Conservation (phyloP, 1,140 invertebrate species). For the Arion vulgaris region DNA sequence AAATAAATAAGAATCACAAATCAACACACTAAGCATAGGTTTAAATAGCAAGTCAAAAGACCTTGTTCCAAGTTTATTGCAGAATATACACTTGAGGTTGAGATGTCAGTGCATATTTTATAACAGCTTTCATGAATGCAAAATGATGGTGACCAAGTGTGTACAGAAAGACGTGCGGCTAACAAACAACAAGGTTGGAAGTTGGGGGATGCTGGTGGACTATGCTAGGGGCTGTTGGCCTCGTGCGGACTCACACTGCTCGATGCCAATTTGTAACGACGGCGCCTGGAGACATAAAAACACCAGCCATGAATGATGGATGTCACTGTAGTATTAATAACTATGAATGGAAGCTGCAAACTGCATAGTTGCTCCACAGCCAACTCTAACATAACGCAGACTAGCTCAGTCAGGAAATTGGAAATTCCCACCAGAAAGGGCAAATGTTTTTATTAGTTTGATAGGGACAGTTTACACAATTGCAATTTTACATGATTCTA, state of each 20-base stretch:
- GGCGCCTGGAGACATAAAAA: slow-evolving; percentile 62
- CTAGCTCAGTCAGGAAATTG: no score
- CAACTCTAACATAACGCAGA: no score
- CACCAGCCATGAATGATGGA: slow-evolving; percentile 3
- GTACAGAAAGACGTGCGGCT: slow-evolving; percentile 38
- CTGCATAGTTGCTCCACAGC: no score
- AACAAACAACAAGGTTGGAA: slow-evolving; percentile 38
- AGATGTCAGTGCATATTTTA: not conserved
- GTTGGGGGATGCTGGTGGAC: slow-evolving; percentile 26
- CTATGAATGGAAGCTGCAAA: no score
- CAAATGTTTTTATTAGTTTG: no score
- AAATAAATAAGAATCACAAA: not conserved
- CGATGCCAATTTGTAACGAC: slow-evolving; percentile 68
- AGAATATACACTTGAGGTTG: not conserved
- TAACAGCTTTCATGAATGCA: not conserved
- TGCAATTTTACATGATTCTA: no score
- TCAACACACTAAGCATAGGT: not conserved
- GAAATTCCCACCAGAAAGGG: no score
- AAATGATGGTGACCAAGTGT: slow-evolving; percentile 14
- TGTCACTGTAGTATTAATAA: not conserved
- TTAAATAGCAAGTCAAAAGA: not conserved
- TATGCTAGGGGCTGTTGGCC: slow-evolving; percentile 61
- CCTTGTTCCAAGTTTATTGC: not conserved
- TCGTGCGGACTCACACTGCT: slow-evolving; percentile 63
- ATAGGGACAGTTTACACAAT: no score